A percentile compares a stretch with the other conserved stretches of the same genome.
phyloP scores from a whole-genome alignment of 1,140 invertebrate species.

The Eulimnadia texana region DNA sequence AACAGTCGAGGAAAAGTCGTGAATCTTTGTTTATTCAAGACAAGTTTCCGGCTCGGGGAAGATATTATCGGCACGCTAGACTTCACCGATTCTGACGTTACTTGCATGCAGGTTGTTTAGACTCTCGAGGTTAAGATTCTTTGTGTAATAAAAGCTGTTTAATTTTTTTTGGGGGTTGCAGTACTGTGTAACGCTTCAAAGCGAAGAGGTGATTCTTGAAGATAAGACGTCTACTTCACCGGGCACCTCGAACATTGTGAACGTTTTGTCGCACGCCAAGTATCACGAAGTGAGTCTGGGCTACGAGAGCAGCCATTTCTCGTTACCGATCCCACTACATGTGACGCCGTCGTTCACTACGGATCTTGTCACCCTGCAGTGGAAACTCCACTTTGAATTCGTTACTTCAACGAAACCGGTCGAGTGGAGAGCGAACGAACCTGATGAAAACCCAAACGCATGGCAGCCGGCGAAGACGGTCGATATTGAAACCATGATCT shows the following conservation, averaged over 20 bases:
- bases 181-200: conserved; percentile 68
- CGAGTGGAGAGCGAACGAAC: conserved; percentile 17
- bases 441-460: conserved; percentile 31
- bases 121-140: background rate
- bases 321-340: conserved; percentile 82
- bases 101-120: conserved; percentile 70
- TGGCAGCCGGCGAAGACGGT: conserved; percentile 72
- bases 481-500: conserved; percentile 93
- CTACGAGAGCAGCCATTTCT: conserved; percentile 70
- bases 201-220: conserved; percentile 65
- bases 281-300: conserved; percentile 85
- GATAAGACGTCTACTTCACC: conserved; percentile 38
- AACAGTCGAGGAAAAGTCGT: conserved; percentile 82
- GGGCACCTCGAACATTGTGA: conserved; percentile 29
- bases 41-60: conserved; percentile 85
- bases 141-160: too few relatives aligned
- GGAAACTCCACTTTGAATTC: conserved; percentile 94
- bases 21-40: conserved; percentile 85
- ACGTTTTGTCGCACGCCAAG: conserved; percentile 56
- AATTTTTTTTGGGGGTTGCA: too few relatives aligned
- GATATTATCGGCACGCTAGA: conserved; percentile 94
- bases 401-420: conserved; percentile 50
- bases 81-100: conserved; percentile 74
- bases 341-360: conserved; percentile 85
- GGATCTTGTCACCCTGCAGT: conserved; percentile 68